Evolutionary conservation across 2,797 vertebrate genomes (phyloP).

Genomic region (Hylomyscus alleni): DNA sequence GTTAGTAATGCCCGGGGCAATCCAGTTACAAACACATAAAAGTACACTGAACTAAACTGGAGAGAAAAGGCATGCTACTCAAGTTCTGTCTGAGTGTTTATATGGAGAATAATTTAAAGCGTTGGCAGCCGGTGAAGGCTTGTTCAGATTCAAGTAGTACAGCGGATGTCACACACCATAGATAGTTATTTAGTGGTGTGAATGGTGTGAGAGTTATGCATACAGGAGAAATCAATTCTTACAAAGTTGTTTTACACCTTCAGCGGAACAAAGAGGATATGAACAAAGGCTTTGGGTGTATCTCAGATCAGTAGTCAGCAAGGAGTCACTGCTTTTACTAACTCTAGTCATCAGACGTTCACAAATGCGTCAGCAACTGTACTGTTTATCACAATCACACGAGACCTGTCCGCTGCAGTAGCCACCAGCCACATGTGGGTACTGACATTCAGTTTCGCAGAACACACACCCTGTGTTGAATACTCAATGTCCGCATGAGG

Average conservation of each 20-base stretch:
- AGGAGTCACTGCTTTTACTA: background rate
- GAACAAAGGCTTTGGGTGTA: slow-evolving; percentile 26
- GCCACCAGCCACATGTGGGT: background rate
- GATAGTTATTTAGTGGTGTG: slow-evolving; percentile 4
- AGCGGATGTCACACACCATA: slow-evolving; percentile 12
- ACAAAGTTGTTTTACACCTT: slow-evolving; percentile 56
- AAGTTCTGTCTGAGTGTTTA: background rate
- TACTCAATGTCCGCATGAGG: background rate
- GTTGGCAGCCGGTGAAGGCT: background rate
- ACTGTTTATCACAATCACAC: background rate
- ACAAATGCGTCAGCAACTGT: background rate
- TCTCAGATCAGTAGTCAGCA: background rate
- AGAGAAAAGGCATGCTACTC: background rate
- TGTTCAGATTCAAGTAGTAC: slow-evolving; percentile 50
- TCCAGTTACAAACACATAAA: slow-evolving; percentile 1
- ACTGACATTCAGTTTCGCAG: background rate
- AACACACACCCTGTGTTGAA: background rate
- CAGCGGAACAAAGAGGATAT: background rate
- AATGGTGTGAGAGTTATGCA: slow-evolving; percentile 56
- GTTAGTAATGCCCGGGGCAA: background rate
- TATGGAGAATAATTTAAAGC: slow-evolving; percentile 18
- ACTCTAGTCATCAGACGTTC: background rate
- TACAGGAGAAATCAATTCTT: slow-evolving; percentile 66
- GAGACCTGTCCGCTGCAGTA: background rate
- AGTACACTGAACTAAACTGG: background rate